These are phyloP conservation scores for Drosophila gunungcola DNA, from an alignment of 1,140 invertebrate genomes.

Conservation along the genomic window DNA sequence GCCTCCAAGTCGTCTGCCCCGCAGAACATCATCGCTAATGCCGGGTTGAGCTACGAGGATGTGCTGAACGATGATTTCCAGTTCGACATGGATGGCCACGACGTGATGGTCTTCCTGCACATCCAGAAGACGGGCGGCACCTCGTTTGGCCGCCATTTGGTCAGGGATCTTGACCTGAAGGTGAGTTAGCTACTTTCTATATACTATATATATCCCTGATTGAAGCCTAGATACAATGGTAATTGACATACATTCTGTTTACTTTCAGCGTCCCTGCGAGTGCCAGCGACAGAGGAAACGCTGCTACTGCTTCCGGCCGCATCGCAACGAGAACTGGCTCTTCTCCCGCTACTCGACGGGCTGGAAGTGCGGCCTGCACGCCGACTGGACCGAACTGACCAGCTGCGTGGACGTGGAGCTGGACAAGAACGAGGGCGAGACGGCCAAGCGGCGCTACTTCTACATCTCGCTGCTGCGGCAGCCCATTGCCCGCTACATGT, in stretches of 20 bases:
- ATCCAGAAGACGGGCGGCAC: constrained; percentile 97
- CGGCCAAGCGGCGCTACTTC: constrained; percentile 94
- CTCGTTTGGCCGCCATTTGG: constrained; percentile 97
- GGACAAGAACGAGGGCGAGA: constrained; percentile 93
- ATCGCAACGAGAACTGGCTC: constrained; percentile 96
- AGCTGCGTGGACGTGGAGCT: constrained; percentile 94
- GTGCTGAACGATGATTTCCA: constrained; percentile 93
- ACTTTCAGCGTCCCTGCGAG: constrained; percentile 91
- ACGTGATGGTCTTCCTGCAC: constrained; percentile 99
- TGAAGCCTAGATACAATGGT: not conserved
- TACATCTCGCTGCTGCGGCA: constrained; percentile 98
- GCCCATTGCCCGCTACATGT: constrained; percentile 95
- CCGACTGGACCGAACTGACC: constrained; percentile 98
- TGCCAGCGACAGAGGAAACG: constrained; percentile 94
- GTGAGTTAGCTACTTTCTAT: constrained; percentile 67
- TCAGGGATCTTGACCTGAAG: constrained; percentile 95
- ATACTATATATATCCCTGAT: not conserved
- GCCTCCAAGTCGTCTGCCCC: constrained; percentile 71
- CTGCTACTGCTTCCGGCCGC: constrained; percentile 96
- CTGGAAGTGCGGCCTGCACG: constrained; percentile 99
- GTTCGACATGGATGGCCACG: constrained; percentile 95
- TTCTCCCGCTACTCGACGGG: constrained; percentile 99
- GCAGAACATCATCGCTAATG: constrained; percentile 82
- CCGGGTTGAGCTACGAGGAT: constrained; percentile 91
- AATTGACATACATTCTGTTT: not conserved